Conservation (phyloP, 2,888 invertebrate species). For the Drosophila colorata region DNA sequence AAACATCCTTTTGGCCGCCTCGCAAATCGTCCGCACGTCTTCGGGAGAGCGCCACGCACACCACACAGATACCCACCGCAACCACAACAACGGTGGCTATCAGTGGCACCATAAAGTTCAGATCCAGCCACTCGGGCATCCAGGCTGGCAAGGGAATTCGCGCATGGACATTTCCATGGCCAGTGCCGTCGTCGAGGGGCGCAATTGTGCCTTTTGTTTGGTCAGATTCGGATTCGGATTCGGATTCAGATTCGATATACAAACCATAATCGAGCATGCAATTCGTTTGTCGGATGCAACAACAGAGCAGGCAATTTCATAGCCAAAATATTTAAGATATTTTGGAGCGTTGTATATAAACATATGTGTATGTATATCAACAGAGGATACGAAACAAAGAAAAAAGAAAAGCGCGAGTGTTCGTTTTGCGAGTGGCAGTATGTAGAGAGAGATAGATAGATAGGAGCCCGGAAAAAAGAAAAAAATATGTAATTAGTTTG, state of each 20-base stretch:
- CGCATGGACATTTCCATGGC: constrained; percentile 85
- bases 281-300: constrained; percentile 52
- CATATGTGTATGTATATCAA: constrained; percentile 17
- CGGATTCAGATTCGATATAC: constrained; percentile 10
- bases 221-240: neutral
- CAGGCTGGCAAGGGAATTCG: constrained; percentile 88
- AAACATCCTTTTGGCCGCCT: constrained; percentile 92
- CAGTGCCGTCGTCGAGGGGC: constrained; percentile 88
- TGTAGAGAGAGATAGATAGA: constrained; percentile 45
- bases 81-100: constrained; percentile 95
- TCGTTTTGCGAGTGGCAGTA: constrained; percentile 20
- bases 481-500: constrained; percentile 77
- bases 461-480: constrained; percentile 51
- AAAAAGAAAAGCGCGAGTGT: constrained; percentile 34
- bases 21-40: constrained; percentile 92
- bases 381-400: constrained; percentile 5
- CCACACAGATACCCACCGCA: constrained; percentile 95
- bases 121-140: constrained; percentile 94
- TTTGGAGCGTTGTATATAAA: constrained; percentile 4
- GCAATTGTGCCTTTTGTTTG: constrained; percentile 90
- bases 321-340: constrained; percentile 37
- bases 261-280: constrained; percentile 48
- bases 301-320: constrained; percentile 58
- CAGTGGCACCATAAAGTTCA: constrained; percentile 95
- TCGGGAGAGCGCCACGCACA: constrained; percentile 94